Percentiles rank a stretch among this genome's conserved stretches.
phyloP scores from a whole-genome alignment of 2,797 vertebrate genomes.

The Numenius phaeopus region DNA sequence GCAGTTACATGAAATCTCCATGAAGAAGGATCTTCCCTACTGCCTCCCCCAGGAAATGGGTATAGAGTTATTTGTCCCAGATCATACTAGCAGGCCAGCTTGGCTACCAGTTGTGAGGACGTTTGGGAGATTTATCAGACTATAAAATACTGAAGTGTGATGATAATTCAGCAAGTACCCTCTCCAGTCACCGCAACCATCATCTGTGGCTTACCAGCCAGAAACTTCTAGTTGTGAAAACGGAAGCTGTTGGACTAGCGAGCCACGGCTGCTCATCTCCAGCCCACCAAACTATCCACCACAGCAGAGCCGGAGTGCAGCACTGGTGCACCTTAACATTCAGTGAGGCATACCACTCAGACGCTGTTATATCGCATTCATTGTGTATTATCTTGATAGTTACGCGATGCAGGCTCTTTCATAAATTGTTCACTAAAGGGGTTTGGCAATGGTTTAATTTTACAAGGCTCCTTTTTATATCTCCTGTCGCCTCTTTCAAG shows the following conservation, averaged over 20 bases:
- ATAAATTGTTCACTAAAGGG: background rate
- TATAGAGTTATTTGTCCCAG: background rate
- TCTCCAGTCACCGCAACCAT: background rate
- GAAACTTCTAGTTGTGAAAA: background rate
- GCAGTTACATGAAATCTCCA: background rate
- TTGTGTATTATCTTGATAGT: background rate
- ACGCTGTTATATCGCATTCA: accelerated
- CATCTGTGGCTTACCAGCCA: background rate
- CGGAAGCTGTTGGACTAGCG: background rate
- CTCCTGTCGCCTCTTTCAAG: background rate
- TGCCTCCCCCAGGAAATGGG: background rate
- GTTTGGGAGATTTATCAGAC: background rate
- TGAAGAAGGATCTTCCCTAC: background rate
- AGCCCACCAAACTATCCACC: accelerated
- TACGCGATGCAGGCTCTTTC: accelerated
- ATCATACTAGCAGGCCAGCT: background rate
- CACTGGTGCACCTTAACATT: background rate
- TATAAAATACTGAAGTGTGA: background rate
- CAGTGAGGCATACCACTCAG: background rate
- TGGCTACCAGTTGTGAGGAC: background rate
- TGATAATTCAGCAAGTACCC: background rate
- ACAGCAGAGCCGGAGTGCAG: background rate
- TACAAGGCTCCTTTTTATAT: slow-evolving; percentile 25
- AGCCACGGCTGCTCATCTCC: background rate
- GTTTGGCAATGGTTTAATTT: background rate